Percentiles rank a stretch among this genome's conserved stretches.
phyloP scores from a whole-genome alignment of 2,113 vertebrate species.

The Rhinogobius similis region DNA sequence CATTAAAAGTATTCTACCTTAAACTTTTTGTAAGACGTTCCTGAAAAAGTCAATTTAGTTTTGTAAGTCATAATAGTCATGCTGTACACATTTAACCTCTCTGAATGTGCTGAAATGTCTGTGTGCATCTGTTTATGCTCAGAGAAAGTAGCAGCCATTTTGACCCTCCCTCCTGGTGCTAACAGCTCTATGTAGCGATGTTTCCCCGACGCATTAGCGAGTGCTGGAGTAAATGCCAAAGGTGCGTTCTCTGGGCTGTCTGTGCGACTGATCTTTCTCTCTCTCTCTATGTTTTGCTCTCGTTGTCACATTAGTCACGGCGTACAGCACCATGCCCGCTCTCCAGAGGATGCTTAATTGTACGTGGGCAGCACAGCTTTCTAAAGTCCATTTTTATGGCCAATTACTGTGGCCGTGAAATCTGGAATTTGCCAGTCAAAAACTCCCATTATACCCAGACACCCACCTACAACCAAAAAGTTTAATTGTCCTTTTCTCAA shows the following conservation, averaged over 20 bases:
- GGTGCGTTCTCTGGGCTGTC: conserved; percentile 57
- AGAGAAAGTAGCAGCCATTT: conserved; percentile 16
- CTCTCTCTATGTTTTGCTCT: conserved; percentile 67
- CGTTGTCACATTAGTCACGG: conserved; percentile 74
- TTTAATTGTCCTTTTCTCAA: background rate
- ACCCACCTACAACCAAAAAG: background rate
- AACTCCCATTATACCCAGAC: conserved; percentile 15
- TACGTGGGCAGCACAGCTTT: conserved; percentile 70
- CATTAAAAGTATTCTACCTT: background rate
- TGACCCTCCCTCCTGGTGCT: background rate
- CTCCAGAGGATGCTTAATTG: conserved; percentile 69
- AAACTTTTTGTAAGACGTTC: background rate
- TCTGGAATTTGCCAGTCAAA: conserved; percentile 52
- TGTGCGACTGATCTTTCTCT: conserved; percentile 33
- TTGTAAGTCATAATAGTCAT: background rate
- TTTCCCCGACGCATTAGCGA: conserved; percentile 19
- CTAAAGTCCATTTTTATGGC: conserved; percentile 54
- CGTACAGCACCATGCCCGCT: conserved; percentile 55
- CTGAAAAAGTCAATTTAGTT: background rate
- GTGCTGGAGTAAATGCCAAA: conserved; percentile 50
- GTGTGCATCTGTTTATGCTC: conserved; percentile 8
- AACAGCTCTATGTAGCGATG: conserved; percentile 1
- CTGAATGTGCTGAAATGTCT: background rate
- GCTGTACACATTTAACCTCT: background rate
- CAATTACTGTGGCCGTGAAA: conserved; percentile 64